phyloP scores from a whole-genome alignment of 2,113 vertebrate genomes.

The Myotis yumanensis region DNA sequence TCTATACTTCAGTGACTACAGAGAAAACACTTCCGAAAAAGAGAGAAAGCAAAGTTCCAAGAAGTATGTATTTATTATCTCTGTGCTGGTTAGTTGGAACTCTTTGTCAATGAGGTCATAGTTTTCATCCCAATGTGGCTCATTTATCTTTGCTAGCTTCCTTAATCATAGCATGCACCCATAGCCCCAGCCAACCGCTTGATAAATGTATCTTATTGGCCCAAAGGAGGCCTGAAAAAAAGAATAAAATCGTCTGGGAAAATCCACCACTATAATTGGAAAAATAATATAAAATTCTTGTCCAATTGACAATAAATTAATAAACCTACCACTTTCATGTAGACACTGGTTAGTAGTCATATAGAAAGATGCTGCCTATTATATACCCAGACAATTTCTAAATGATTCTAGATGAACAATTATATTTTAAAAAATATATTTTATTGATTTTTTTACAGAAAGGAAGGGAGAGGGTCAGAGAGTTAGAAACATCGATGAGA shows the following conservation, averaged over 20 bases:
- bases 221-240: neutral
- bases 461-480: no score
- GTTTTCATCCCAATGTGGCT: slow-evolving; percentile 2
- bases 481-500: no score
- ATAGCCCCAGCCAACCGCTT: neutral
- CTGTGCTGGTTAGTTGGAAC: neutral
- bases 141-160: slow-evolving; percentile 48
- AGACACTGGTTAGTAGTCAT: neutral
- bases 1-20: slow-evolving; percentile 50
- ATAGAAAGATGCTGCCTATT: neutral
- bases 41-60: slow-evolving; percentile 52
- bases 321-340: slow-evolving; percentile 14
- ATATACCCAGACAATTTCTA: neutral
- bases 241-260: slow-evolving; percentile 38
- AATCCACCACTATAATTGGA: neutral
- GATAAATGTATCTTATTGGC: slow-evolving; percentile 22
- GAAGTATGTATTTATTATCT: slow-evolving; percentile 48
- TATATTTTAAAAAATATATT: neutral
- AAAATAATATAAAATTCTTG: slow-evolving; percentile 22
- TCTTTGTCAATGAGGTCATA: slow-evolving; percentile 55
- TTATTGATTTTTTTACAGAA: no score
- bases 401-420: slow-evolving; percentile 16
- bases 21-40: slow-evolving; percentile 59
- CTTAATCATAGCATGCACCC: slow-evolving; percentile 4
- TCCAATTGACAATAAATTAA: neutral